Conservation (phyloP, 2,797 vertebrate genomes). For the Gymnothorax reevesii region DNA sequence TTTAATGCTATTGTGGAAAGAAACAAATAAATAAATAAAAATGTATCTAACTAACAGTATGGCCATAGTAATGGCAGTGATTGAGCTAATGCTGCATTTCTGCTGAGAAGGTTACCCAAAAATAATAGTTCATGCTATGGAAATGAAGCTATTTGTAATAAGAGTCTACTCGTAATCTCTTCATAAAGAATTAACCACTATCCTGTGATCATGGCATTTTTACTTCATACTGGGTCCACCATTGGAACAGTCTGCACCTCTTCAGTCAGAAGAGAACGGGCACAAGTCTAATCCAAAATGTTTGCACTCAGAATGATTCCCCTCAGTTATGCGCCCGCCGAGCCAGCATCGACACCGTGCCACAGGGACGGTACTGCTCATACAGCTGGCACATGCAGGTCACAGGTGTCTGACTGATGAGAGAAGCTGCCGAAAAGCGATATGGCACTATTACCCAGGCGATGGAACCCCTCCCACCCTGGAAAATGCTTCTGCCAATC, state of each 20-base stretch:
- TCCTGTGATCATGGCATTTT: background rate
- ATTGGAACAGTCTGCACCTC: background rate
- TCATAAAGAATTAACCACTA: background rate
- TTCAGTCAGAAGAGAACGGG: background rate
- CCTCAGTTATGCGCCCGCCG: background rate
- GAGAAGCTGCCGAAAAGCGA: conserved; percentile 3
- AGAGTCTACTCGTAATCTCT: background rate
- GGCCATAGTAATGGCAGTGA: no score
- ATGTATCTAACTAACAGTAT: no score
- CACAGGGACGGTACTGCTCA: background rate
- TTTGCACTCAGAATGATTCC: background rate
- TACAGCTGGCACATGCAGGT: background rate
- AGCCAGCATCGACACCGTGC: background rate
- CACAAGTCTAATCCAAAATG: background rate
- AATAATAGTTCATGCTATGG: no score
- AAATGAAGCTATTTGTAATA: background rate
- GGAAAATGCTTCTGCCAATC: background rate
- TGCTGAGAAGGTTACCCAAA: no score
- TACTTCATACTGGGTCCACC: background rate
- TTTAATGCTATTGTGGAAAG: no score
- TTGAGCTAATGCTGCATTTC: no score
- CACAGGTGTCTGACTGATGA: background rate
- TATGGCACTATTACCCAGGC: background rate
- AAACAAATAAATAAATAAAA: no score
- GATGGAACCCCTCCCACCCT: background rate